Evolutionary conservation across 2,113 vertebrate species (phyloP), one percentile per base, ranked within the genome.

Genomic region (Dermatemys mawii): DNA sequence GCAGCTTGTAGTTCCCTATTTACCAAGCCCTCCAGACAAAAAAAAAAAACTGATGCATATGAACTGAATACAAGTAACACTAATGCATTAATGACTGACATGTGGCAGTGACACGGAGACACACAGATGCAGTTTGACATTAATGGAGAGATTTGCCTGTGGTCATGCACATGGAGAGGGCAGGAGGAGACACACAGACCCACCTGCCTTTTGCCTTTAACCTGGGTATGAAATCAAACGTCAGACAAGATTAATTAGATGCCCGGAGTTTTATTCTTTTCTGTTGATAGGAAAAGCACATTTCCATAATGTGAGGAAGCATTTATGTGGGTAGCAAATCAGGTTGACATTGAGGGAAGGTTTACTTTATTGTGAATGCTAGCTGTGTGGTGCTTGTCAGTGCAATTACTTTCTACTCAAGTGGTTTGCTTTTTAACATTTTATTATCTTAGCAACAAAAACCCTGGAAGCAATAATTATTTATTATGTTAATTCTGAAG

Each of bases 141-240:
- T 99, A 99, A 99, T 99, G 99, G 99, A 98, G 98, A 98, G 98
- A 99, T 98, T 98, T 94, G 99, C 99, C 99, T 95, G 97, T 97
- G 98, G 99, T 98, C 98, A 99, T 98, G 96, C 87, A 97, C 95
- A 75, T 32, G 5, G 73, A 2, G 48, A 55, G 27, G 17, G 22
- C 44, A 44, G 78, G 46, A 44, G 6, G 50, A 38, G 22, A 10
- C 38, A 76, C 87, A 51, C 1, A 94, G 93, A 94, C 70, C 95
- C 96, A 96, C 97, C 89, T 98, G 91, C 96, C 97, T 97, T 92
- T 75, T 97, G 98, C 98, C 97, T 98, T 96, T 98, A 98, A 98
- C 98, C 97, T 97, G 97, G 97, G 98, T 97, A 97, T 97, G 97
- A 98, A 98, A 98, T 98, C 98, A 98, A 98, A 99, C 95, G 98